Evolutionary conservation across 2,113 vertebrate species (phyloP).

Genomic region (Machaerirhynchus nigripectus): DNA sequence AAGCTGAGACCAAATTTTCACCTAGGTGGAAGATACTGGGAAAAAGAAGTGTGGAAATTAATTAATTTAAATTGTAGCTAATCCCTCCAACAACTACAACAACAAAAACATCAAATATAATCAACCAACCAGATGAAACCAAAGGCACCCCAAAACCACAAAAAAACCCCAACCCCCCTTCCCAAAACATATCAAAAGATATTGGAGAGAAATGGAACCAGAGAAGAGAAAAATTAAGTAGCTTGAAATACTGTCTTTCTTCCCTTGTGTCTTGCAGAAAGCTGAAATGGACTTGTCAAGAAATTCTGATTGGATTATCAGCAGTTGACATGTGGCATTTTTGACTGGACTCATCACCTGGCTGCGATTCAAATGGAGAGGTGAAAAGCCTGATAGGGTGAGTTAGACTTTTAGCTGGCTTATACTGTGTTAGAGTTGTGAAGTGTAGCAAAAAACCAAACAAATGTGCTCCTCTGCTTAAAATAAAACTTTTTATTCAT

Average conservation of each 20-base stretch:
- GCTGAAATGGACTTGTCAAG: background rate
- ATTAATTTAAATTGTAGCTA: background rate
- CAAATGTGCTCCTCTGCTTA: background rate
- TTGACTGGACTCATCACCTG: background rate
- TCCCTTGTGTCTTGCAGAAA: background rate
- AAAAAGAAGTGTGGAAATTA: background rate
- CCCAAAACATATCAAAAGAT: background rate
- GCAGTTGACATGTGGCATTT: background rate
- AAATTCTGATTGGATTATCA: background rate
- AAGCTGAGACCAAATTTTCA: background rate
- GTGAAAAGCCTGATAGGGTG: background rate
- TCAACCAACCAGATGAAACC: background rate
- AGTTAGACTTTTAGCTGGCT: background rate
- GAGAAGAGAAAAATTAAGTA: background rate
- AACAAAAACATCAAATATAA: background rate
- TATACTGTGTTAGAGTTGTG: background rate
- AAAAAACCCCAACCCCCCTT: rapidly evolving
- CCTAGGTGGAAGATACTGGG: background rate
- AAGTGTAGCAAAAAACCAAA: background rate
- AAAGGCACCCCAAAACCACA: background rate
- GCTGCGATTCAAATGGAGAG: background rate
- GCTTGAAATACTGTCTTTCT: background rate
- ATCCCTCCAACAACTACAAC: rapidly evolving
- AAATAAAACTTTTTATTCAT: background rate
- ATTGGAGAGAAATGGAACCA: background rate